phyloP scores from a whole-genome alignment of 1,140 invertebrate species.

The Thaumetopoea pityocampa region DNA sequence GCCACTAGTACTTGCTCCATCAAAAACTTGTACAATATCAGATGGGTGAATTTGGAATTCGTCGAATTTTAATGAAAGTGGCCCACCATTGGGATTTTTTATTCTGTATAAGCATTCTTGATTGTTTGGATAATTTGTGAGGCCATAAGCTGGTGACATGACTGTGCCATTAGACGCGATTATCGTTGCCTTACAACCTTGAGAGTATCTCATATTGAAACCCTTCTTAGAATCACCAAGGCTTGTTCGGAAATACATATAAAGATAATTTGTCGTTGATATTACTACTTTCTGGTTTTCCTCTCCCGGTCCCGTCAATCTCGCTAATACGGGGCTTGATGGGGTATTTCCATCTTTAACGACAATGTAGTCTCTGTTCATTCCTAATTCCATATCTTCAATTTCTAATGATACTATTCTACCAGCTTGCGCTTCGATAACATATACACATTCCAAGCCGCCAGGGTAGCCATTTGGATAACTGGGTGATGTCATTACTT shows the following conservation, averaged over 20 bases:
- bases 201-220: slow-evolving; percentile 93
- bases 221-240: slow-evolving; percentile 91
- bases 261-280: slow-evolving; percentile 92
- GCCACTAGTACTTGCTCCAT: slow-evolving; percentile 90
- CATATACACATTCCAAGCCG: slow-evolving; percentile 95
- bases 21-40: slow-evolving; percentile 93
- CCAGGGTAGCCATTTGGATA: slow-evolving; percentile 95
- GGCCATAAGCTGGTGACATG: slow-evolving; percentile 89
- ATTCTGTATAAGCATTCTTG: slow-evolving; percentile 93
- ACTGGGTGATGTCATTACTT: slow-evolving; percentile 90
- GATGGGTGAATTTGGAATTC: slow-evolving; percentile 91
- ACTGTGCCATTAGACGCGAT: slow-evolving; percentile 89
- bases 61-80: slow-evolving; percentile 91
- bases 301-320: slow-evolving; percentile 85
- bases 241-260: slow-evolving; percentile 94
- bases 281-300: slow-evolving; percentile 91
- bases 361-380: slow-evolving; percentile 90
- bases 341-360: slow-evolving; percentile 93
- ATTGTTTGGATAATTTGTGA: slow-evolving; percentile 92
- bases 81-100: slow-evolving; percentile 87
- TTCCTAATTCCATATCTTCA: slow-evolving; percentile 92
- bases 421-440: slow-evolving; percentile 91
- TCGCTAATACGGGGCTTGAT: slow-evolving; percentile 87
- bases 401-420: slow-evolving; percentile 93
- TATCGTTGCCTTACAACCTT: slow-evolving; percentile 90